Base-by-base conservation (phyloP, 2,888 invertebrate genomes). In the Capitulum mitella region DNA sequence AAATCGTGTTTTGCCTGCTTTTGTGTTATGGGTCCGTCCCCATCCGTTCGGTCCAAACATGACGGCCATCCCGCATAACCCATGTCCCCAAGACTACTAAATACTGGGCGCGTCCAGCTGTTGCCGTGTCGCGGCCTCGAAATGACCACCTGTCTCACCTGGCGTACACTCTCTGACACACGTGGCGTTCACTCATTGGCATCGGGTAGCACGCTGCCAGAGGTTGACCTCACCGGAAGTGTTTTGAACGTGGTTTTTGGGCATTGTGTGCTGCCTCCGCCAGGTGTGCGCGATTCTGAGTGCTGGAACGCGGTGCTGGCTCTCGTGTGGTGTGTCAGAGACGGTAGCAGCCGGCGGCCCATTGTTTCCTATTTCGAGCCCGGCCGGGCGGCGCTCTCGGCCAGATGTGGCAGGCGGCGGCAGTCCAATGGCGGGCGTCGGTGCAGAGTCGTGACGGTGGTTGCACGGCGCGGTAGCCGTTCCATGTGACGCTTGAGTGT, bases 161-260 rank as follows among this genome's bases (percentile, higher is more conserved):
- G 58, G n/a, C 8, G 58, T n/a, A 58, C 58, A 58, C n/a, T 58
- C 58, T 58, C 58, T 58, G 58, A 58, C 58, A 58, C 10, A n/a
- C 43, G 6, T 43, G 6, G 43, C 12, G 43, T 43, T 43, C n/a
- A n/a, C n/a, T 10, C 58, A n/a, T 1, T 3, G n/a, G n/a, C 58
- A 10, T 8, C 58, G 10, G n/a, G n/a, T 26, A 29, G 10, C 58
- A 6, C 8, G n/a, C 3, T 29, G 58, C 3, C 58, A 29, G 58
- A n/a, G 58, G n/a, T 29, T 5, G 58, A 12, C n/a, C 58, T 8
- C n/a, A 3, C 12, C 58, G 6, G 58, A 26, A 3, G 58, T 1
- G 26, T 3, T 8, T 19, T n/a, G n/a, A n/a, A n/a, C 26, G 54
- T 1, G 6, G 22, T 26, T 8, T 26, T 6, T 54, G 19, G 1